phyloP scores from a whole-genome alignment of 2,797 vertebrate genomes.

The Spinibarbus caldwelli region DNA sequence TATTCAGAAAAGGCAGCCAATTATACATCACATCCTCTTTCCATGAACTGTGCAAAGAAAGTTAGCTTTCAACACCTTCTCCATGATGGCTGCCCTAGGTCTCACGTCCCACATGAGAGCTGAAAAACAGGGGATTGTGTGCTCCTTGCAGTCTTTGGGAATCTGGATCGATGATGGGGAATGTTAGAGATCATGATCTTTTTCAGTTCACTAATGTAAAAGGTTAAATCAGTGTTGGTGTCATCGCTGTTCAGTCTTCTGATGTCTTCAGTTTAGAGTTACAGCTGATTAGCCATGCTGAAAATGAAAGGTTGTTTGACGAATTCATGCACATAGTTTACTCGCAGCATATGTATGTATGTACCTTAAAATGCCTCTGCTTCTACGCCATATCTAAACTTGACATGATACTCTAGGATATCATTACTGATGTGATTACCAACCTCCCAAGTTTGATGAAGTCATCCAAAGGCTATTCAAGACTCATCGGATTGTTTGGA shows the following conservation, averaged over 20 bases:
- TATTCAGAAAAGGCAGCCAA: constrained; percentile 22
- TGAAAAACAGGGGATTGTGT: constrained; percentile 12
- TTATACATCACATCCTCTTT: constrained; percentile 20
- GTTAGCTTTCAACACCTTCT: constrained; percentile 35
- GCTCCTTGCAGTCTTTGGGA: constrained; percentile 20
- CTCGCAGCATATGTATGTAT: neutral
- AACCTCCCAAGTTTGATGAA: constrained; percentile 1
- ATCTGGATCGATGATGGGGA: constrained; percentile 37
- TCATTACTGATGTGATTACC: neutral
- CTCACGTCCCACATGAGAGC: neutral
- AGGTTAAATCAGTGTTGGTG: constrained; percentile 36
- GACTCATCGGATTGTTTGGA: neutral
- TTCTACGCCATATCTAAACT: constrained; percentile 18
- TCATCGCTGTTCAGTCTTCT: neutral
- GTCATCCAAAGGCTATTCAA: neutral
- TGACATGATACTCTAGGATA: neutral
- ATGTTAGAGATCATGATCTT: constrained; percentile 20
- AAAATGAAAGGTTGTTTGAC: constrained; percentile 5
- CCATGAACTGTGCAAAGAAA: constrained; percentile 21
- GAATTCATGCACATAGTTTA: neutral
- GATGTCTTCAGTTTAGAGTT: constrained; percentile 33
- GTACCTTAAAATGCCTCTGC: constrained; percentile 2
- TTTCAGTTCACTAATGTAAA: constrained; percentile 32
- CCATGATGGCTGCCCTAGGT: neutral
- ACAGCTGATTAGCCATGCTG: neutral